Conservation (phyloP, 37 sponge, comb jelly and placozoan genomes). For the Amphimedon queenslandica region DNA sequence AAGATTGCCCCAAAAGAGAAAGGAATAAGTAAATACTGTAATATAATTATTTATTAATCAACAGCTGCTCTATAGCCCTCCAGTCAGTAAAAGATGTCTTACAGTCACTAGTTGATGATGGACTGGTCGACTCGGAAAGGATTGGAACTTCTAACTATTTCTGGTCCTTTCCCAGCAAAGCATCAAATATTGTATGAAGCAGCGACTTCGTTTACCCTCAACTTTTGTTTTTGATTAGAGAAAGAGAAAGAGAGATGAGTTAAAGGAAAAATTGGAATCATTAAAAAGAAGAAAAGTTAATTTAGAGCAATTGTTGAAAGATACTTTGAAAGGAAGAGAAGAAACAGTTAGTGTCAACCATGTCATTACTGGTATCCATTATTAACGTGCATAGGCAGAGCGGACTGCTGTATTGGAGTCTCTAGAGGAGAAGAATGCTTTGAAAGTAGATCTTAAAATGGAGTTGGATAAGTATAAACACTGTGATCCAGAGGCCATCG, state of each 20-base stretch:
- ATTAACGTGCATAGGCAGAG: conserved; percentile 29
- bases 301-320: conserved; percentile 30
- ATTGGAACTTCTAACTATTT: conserved; percentile 98
- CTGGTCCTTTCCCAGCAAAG: conserved; percentile 95
- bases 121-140: conserved; percentile 81
- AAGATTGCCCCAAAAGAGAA: conserved; percentile 94
- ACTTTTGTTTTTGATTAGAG: conserved; percentile 10
- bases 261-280: conserved; percentile 32
- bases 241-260: conserved; percentile 26
- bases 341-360: conserved; percentile 28
- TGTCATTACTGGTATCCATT: neutral
- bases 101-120: conserved; percentile 94
- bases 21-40: conserved; percentile 82
- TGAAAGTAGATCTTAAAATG: conserved; percentile 20
- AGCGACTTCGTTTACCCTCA: neutral
- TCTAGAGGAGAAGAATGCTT: conserved; percentile 39
- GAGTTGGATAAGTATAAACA: conserved; percentile 72
- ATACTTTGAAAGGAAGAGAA: conserved; percentile 44
- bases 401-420: conserved; percentile 52
- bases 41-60: neutral
- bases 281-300: conserved; percentile 12
- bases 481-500: conserved; percentile 82
- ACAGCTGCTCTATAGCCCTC: neutral
- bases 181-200: conserved; percentile 44
- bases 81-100: conserved; percentile 88